Evolutionary conservation across 2,113 vertebrate genomes (phyloP).

Genomic region (Choloepus hoffmanni): DNA sequence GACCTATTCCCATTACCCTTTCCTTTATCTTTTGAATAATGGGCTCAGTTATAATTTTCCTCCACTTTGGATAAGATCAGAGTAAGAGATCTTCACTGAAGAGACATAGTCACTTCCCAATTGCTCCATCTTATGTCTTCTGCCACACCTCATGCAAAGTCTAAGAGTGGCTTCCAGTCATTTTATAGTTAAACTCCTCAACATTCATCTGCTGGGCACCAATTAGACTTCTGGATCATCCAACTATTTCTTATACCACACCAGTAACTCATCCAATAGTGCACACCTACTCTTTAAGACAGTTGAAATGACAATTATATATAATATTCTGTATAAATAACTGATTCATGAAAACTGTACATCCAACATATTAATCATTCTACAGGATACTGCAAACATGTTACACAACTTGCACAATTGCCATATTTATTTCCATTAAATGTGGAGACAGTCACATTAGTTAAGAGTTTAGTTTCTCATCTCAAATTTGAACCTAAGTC

Average conservation of each 20-base stretch:
- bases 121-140: neutral
- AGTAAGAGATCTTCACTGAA: neutral
- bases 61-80: neutral
- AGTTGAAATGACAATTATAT: neutral
- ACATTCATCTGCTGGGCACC: neutral
- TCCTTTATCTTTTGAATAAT: neutral
- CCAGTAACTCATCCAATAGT: neutral
- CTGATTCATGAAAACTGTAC: neutral
- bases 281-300: neutral
- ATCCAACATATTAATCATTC: neutral
- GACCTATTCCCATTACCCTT: neutral
- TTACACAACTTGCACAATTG: neutral
- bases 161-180: neutral
- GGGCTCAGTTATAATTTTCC: neutral
- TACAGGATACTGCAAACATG: neutral
- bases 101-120: neutral
- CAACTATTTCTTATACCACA: neutral
- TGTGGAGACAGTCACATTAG: neutral
- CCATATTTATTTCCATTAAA: neutral
- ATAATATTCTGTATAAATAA: neutral
- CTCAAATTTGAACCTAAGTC: neutral
- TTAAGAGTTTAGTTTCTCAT: neutral
- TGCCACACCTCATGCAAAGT: neutral
- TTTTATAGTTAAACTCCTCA: neutral
- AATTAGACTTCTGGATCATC: neutral